Evolutionary conservation across 2,797 vertebrate genomes (phyloP), one percentile per base, ranked within the genome.

Genomic region (Ispidina picta): DNA sequence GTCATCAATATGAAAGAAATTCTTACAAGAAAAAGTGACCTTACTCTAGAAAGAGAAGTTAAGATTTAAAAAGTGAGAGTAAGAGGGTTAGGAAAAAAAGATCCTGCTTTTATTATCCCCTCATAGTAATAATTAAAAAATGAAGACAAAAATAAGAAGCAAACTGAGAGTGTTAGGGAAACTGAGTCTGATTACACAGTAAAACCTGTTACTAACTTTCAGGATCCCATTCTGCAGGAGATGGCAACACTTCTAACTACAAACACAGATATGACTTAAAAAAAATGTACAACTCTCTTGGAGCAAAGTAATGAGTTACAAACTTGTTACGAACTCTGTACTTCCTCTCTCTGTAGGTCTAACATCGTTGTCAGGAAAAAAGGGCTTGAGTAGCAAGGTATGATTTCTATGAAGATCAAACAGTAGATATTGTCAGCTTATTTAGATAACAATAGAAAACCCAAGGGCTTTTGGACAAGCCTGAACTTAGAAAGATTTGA

Each of bases 361-460:
- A 44, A 54, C 75, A 18, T 7, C 43, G 74, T 6, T 95, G 94
- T 94, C 94, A 91, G 73, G 63, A 92, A 84, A 73, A 76, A 89
- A 79, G 37, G 87, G 70, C 16, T 85, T 79, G 77, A 92, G 75
- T 28, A 89, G 78, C 35, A 73, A 92, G 65, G 64, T 39, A 82
- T 76, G 89, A 84, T 66, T 94, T 75, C 89, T 86, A 31, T 46
- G 75, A 85, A 95, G 94, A 96, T 96, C 37, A 77, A 94, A 82
- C 64, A 71, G 83, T 16, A 95, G 94, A 96, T 94, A 95, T 55
- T 93, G 93, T 91, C 91, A 21, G 68, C 86, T 94, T 73, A 83
- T 81, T 94, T 66, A 94, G 91, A 78, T 83, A 94, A 89, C 80
- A 95, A 84, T 41, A 84, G 92, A 92, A 84, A 91, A 94, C 74